Evolutionary conservation across 2,113 vertebrate genomes (phyloP).

Genomic region (Cyphomyrus discorhynchus): DNA sequence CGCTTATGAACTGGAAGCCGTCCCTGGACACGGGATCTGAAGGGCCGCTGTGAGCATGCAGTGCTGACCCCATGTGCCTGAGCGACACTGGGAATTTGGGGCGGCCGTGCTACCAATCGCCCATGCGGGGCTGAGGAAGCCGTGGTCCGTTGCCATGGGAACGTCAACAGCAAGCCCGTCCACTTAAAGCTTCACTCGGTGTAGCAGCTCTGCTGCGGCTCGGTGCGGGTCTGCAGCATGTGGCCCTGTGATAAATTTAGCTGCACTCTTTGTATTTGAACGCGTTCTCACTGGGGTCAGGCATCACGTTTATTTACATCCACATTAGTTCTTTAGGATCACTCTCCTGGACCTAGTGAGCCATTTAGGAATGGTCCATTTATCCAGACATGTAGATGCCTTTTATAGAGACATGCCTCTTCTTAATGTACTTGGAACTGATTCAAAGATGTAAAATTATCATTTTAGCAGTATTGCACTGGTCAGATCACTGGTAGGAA

Average conservation of each 20-base stretch:
- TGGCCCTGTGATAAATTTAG: neutral
- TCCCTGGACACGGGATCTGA: neutral
- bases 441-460: neutral
- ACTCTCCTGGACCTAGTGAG: neutral
- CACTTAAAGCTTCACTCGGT: neutral
- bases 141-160: neutral
- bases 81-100: neutral
- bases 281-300: neutral
- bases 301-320: neutral
- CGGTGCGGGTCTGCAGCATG: neutral
- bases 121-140: neutral
- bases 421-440: neutral
- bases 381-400: neutral
- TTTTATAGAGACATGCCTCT: neutral
- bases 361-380: neutral
- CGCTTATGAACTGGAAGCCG: neutral
- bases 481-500: neutral
- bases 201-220: neutral
- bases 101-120: neutral
- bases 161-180: neutral
- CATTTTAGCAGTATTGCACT: neutral
- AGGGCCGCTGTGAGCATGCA: neutral
- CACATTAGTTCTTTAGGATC: neutral
- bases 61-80: neutral
- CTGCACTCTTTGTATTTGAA: neutral